Evolutionary conservation across 2,113 vertebrate species (phyloP), one percentile per base, ranked within the genome.

Genomic region (Hymenochirus boettgeri): DNA sequence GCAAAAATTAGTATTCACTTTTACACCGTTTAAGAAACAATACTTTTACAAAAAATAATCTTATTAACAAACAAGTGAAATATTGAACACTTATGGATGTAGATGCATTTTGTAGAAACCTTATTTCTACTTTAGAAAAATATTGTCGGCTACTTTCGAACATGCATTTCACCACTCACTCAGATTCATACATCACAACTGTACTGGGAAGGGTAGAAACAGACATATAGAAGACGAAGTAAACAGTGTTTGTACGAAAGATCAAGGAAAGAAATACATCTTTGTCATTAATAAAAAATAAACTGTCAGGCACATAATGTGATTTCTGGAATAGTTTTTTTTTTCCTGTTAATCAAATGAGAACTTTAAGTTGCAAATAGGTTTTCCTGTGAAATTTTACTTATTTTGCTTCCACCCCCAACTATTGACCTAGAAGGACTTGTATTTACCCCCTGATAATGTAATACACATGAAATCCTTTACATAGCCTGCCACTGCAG

Each of bases 11-110:
- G n/a, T 60, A 22, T 69, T 69, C 65, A 59, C 56, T 60, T 67
- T 60, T 51, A 29, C 65, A 69, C 65, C 23, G 51, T 69, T 60
- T 69, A 53, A 60, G 65, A 69, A 69, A 69, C 65, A 53, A 53
- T 60, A 69, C 65, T 69, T 65, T 66, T 69, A 69, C 65, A 69
- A 69, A 69, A 69, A 69, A 69, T 69, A 60, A 59, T 60, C 37
- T 69, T 47, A 50, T 58, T 66, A 27, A 60, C 65, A 69, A 48
- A 53, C 53, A 29, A 69, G 65, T 52, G 57, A 69, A 53, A 69
- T 67, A 66, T 58, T 66, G 22, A 69, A 60, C 56, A 58, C 19
- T 57, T 53, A 69, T 35, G 33, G 33, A 35, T 54, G 19, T 31
- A 18, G 19, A 37, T 21, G 53, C 8, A 39, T 59, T 60, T 15